These are phyloP conservation scores for Cladorhizidae sp. DNA, from an alignment of 37 sponge, comb jelly and placozoan genomes.

Conservation along the genomic window DNA sequence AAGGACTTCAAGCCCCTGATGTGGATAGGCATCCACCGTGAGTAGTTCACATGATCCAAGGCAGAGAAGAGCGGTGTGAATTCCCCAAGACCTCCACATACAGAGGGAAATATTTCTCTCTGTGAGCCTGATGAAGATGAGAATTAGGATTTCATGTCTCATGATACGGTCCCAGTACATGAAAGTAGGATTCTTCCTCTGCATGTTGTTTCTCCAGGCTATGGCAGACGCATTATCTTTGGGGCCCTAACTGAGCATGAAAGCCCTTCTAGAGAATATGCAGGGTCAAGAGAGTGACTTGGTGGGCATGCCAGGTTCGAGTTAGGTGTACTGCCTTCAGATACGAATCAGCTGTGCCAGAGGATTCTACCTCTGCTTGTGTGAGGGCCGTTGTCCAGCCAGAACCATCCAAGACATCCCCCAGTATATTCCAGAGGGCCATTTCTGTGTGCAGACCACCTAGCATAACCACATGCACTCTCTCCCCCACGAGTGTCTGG, in stretches of 20 bases:
- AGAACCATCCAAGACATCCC: slow-evolving; percentile 49
- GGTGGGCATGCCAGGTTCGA: slow-evolving; percentile 39
- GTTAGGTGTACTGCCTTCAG: slow-evolving; percentile 31
- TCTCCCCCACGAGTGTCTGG: slow-evolving; percentile 12
- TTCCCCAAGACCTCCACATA: too few species aligned
- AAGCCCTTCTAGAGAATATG: slow-evolving; percentile 33
- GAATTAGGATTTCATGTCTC: too few species aligned
- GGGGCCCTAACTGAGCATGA: neutral
- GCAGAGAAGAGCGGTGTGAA: too few species aligned
- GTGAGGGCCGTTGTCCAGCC: slow-evolving; percentile 47
- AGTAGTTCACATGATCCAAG: too few species aligned
- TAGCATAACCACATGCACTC: slow-evolving; percentile 43
- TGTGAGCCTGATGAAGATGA: too few species aligned
- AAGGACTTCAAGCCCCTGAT: too few species aligned
- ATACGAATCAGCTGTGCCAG: slow-evolving; percentile 27
- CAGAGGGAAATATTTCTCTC: too few species aligned
- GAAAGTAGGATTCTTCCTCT: too few species aligned
- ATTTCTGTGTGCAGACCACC: slow-evolving; percentile 60
- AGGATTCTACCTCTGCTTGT: slow-evolving; percentile 31
- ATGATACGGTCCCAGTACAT: too few species aligned
- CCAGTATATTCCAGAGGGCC: slow-evolving; percentile 39
- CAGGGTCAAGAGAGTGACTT: slow-evolving; percentile 25
- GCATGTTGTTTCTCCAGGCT: too few species aligned
- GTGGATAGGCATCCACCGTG: too few species aligned
- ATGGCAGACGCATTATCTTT: too few species aligned